Percentiles rank a stretch among this genome's conserved stretches.
Evolutionary conservation across 2,888 invertebrate genomes (phyloP).

Genomic region (Pachliopta kotzebuea): DNA sequence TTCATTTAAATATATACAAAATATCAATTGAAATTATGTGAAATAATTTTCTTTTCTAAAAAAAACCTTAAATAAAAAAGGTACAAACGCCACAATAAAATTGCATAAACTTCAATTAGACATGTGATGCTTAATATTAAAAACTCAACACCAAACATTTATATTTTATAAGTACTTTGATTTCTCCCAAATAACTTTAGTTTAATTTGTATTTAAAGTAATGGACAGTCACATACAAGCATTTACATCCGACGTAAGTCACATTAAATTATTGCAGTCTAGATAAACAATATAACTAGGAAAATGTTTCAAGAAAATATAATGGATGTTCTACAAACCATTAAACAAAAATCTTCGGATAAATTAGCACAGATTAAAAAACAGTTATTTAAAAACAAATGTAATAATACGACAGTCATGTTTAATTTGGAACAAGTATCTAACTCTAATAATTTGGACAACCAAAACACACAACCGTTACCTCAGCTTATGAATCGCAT

Average conservation of each 20-base stretch:
- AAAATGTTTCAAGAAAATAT: conserved; percentile 12
- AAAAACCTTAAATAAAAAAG: neutral
- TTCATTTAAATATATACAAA: too few species aligned
- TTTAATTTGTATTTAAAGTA: conserved; percentile 3
- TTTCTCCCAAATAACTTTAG: neutral
- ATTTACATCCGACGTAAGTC: neutral
- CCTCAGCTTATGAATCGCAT: neutral
- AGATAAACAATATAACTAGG: neutral
- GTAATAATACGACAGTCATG: conserved; percentile 1
- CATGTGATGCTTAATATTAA: neutral
- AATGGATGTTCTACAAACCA: neutral
- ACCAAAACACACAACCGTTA: neutral
- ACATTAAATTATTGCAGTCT: conserved; percentile 8
- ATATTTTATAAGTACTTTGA: neutral
- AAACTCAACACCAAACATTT: neutral
- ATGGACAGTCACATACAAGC: neutral
- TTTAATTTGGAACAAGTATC: conserved; percentile 2
- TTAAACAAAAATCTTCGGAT: neutral
- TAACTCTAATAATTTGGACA: neutral
- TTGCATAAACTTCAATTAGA: conserved; percentile 6
- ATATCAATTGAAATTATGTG: too few species aligned
- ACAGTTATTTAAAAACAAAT: conserved; percentile 3
- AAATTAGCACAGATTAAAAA: neutral
- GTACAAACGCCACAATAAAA: neutral
- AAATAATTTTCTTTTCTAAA: too few species aligned